Conservation (phyloP, 2,888 invertebrate genomes). For the Phania funesta region DNA sequence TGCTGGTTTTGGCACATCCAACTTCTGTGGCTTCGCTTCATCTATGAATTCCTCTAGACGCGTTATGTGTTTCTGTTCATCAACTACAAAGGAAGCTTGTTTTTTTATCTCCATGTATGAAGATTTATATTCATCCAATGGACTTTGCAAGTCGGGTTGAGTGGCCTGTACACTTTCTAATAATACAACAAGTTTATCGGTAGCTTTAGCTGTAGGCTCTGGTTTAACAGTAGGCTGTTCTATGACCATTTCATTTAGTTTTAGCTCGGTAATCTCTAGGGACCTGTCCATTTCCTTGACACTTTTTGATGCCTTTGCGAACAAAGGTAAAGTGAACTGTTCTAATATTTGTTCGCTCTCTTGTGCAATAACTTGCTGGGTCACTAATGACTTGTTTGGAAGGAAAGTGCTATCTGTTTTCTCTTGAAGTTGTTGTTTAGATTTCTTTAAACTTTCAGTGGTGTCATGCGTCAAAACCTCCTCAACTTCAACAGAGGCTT, state of each 20-base stretch:
- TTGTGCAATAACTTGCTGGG: constrained; percentile 82
- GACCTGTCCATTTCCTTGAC: constrained; percentile 75
- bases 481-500: constrained; percentile 67
- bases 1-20: not conserved
- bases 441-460: constrained; percentile 34
- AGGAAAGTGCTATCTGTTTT: constrained; percentile 82
- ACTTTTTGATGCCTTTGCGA: constrained; percentile 74
- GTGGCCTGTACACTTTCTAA: constrained; percentile 83
- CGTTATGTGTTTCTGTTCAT: constrained; percentile 83
- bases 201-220: constrained; percentile 71
- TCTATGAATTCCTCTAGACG: constrained; percentile 81
- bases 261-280: constrained; percentile 72
- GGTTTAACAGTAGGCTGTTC: constrained; percentile 45
- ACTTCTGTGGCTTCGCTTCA: constrained; percentile 64
- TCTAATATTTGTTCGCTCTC: constrained; percentile 83
- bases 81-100: constrained; percentile 83
- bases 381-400: constrained; percentile 82
- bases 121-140: constrained; percentile 82
- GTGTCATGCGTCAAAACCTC: constrained; percentile 71
- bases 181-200: constrained; percentile 81
- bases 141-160: constrained; percentile 84
- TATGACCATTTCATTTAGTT: constrained; percentile 69
- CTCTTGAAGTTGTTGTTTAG: constrained; percentile 75
- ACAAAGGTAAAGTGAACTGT: constrained; percentile 76
- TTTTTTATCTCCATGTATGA: constrained; percentile 79